phyloP scores from a whole-genome alignment of 2,113 vertebrate species.

The Microcebus griseorufus region DNA sequence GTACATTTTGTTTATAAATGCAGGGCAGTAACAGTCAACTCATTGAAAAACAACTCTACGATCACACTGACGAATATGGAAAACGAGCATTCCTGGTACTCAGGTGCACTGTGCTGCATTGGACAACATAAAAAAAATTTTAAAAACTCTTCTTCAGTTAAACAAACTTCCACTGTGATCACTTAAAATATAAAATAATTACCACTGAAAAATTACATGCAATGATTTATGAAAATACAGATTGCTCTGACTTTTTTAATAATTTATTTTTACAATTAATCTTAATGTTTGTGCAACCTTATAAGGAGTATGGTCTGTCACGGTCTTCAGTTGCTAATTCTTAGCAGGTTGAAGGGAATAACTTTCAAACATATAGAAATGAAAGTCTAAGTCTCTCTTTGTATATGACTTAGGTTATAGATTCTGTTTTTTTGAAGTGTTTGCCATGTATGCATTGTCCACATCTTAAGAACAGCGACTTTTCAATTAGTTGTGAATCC shows the following conservation, averaged over 20 bases:
- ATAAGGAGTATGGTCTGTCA: neutral
- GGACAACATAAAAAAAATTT: conserved; percentile 40
- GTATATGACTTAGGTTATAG: neutral
- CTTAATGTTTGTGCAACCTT: conserved; percentile 23
- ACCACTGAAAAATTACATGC: neutral
- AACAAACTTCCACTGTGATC: conserved; percentile 33
- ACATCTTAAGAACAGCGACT: conserved; percentile 62
- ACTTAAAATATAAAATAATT: conserved; percentile 37
- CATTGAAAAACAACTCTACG: accelerated
- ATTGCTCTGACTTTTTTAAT: neutral
- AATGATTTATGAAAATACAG: conserved; percentile 9
- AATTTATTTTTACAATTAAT: neutral
- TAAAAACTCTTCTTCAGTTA: neutral
- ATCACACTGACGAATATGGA: neutral
- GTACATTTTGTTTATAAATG: neutral
- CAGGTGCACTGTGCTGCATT: neutral
- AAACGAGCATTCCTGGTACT: neutral
- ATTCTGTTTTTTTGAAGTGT: neutral
- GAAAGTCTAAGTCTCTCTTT: neutral
- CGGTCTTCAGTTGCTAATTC: neutral
- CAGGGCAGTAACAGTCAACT: neutral
- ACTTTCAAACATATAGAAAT: conserved; percentile 22
- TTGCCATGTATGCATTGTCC: conserved; percentile 10
- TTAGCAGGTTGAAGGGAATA: conserved; percentile 19
- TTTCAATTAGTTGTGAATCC: conserved; percentile 69